These are phyloP conservation scores for Latrodectus hesperus DNA, from an alignment of 2,888 invertebrate genomes.

Conservation along the genomic window DNA sequence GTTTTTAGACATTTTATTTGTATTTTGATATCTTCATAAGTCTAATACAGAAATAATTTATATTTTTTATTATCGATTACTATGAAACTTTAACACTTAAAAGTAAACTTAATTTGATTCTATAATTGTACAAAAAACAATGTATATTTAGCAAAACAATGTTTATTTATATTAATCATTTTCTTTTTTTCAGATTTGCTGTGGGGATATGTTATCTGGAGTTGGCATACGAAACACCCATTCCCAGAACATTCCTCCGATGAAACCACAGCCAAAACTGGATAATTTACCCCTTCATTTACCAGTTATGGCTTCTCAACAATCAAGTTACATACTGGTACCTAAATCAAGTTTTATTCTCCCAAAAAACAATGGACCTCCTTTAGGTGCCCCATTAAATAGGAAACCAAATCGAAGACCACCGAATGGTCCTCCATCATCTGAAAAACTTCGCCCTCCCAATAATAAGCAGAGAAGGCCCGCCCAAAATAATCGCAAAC, in stretches of 20 bases:
- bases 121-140: too few species aligned
- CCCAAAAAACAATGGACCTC: conserved; percentile 49
- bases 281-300: conserved; percentile 45
- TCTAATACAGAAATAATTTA: too few species aligned
- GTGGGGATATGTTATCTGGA: conserved; percentile 44
- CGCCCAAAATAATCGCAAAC: conserved; percentile 33
- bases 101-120: too few species aligned
- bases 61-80: too few species aligned
- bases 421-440: conserved; percentile 21
- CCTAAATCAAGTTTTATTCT: conserved; percentile 52
- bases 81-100: too few species aligned
- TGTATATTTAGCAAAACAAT: background rate
- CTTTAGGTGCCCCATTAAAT: background rate
- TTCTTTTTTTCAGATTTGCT: conserved; percentile 40
- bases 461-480: conserved; percentile 30
- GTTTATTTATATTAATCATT: too few species aligned
- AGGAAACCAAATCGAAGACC: conserved; percentile 50
- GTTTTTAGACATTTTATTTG: too few species aligned
- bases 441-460: conserved; percentile 20
- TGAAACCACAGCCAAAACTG: conserved; percentile 5
- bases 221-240: conserved; percentile 29
- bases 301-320: conserved; percentile 34
- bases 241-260: conserved; percentile 43
- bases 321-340: conserved; percentile 55
- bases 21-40: too few species aligned